Conservation (phyloP, 2,797 vertebrate genomes). For the Smutsia gigantea region DNA sequence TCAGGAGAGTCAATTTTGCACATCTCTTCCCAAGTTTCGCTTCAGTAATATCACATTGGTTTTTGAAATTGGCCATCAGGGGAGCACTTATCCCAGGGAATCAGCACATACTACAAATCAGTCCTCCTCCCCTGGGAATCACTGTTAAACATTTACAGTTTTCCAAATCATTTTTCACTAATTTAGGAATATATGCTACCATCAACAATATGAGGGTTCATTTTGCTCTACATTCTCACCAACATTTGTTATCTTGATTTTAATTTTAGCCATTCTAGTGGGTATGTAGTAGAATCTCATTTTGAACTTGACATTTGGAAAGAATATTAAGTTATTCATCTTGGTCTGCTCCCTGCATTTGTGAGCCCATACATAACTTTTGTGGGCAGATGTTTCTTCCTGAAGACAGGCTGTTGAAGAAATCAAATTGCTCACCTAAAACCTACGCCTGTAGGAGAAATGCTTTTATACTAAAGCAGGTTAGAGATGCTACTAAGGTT, state of each 20-base stretch:
- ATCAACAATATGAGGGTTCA: background rate
- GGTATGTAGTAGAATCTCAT: background rate
- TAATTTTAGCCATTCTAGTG: background rate
- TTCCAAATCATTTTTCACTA: background rate
- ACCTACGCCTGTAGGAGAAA: background rate
- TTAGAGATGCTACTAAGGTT: background rate
- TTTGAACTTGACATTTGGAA: background rate
- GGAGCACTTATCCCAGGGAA: background rate
- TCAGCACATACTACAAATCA: background rate
- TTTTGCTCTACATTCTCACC: background rate
- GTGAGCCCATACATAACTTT: background rate
- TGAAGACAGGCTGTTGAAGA: background rate
- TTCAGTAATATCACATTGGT: background rate
- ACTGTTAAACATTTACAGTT: background rate
- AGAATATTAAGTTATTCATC: background rate
- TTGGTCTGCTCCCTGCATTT: background rate
- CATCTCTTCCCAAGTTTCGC: background rate
- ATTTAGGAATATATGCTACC: background rate
- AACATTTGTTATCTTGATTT: background rate
- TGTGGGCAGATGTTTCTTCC: background rate
- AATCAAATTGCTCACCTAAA: background rate
- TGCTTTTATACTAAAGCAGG: background rate
- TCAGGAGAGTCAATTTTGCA: background rate
- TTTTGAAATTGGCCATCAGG: background rate
- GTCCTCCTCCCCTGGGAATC: background rate